These are phyloP conservation scores for Drosophila prostipennis DNA, from an alignment of 2,888 invertebrate species.

Conservation along the genomic window DNA sequence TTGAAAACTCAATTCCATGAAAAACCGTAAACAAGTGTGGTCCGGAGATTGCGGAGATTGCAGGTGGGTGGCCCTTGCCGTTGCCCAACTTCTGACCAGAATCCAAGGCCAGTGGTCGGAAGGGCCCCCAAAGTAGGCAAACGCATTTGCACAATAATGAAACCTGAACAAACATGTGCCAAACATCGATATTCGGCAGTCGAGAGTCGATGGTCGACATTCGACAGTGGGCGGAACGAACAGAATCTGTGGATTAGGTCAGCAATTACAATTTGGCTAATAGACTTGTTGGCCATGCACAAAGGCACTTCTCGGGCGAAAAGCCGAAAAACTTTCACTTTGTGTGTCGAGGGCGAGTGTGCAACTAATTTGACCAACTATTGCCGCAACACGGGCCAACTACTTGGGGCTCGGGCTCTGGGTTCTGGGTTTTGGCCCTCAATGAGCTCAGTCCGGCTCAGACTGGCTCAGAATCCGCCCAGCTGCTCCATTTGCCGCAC, in stretches of 20 bases:
- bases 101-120: constrained; percentile 2
- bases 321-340: constrained; percentile 19
- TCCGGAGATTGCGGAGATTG: neutral
- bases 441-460: constrained; percentile 2
- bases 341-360: neutral
- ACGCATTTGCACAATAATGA: constrained; percentile 17
- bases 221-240: neutral
- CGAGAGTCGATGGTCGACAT: neutral
- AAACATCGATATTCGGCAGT: constrained; percentile 8
- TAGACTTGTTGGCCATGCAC: constrained; percentile 33
- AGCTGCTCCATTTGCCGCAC: constrained; percentile 8
- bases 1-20: neutral
- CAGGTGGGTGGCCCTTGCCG: neutral
- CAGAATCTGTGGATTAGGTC: constrained; percentile 13
- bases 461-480: neutral
- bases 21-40: neutral
- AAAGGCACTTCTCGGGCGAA: constrained; percentile 8
- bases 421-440: neutral
- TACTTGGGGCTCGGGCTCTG: neutral
- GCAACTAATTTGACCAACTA: constrained; percentile 38
- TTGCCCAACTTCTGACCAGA: neutral
- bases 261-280: constrained; percentile 46
- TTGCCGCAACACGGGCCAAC: constrained; percentile 8
- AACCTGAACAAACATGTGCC: constrained; percentile 7
- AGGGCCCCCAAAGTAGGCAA: neutral